These are phyloP conservation scores for Mylabris sibirica DNA, from an alignment of 2,888 invertebrate species.

Conservation along the genomic window DNA sequence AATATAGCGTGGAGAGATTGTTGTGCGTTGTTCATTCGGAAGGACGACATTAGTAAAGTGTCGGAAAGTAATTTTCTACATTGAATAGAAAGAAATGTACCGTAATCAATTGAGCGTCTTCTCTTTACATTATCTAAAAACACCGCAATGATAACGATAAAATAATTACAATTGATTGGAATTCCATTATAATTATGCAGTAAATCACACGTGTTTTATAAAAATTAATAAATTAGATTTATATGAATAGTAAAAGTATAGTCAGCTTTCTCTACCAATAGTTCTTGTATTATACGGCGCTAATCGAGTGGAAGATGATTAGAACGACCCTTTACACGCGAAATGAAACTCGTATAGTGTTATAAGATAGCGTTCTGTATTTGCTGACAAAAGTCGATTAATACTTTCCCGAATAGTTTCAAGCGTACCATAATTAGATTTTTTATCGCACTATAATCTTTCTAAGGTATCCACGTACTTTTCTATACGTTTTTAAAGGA, in stretches of 20 bases:
- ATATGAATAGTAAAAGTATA: not conserved
- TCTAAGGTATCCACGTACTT: not conserved
- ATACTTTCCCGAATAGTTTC: not conserved
- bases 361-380: not conserved
- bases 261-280: conserved; percentile 18
- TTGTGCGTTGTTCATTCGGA: conserved; percentile 16
- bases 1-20: conserved; percentile 14
- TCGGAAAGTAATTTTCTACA: conserved; percentile 16
- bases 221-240: not conserved
- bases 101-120: not conserved
- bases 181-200: conserved; percentile 10
- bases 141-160: conserved; percentile 15
- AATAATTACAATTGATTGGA: conserved; percentile 27
- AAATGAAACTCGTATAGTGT: conserved; percentile 11
- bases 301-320: conserved; percentile 47
- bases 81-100: conserved; percentile 13
- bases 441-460: not conserved
- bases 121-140: not conserved
- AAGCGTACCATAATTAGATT: not conserved
- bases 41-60: conserved; percentile 17
- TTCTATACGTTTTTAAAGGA: too few relatives aligned
- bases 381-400: conserved; percentile 1
- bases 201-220: not conserved
- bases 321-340: conserved; percentile 36
- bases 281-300: conserved; percentile 42